A percentile compares a stretch with the other conserved stretches of the same genome.
These are phyloP conservation scores for Orthosia gracilis DNA, from an alignment of 2,888 invertebrate genomes.

Conservation along the genomic window DNA sequence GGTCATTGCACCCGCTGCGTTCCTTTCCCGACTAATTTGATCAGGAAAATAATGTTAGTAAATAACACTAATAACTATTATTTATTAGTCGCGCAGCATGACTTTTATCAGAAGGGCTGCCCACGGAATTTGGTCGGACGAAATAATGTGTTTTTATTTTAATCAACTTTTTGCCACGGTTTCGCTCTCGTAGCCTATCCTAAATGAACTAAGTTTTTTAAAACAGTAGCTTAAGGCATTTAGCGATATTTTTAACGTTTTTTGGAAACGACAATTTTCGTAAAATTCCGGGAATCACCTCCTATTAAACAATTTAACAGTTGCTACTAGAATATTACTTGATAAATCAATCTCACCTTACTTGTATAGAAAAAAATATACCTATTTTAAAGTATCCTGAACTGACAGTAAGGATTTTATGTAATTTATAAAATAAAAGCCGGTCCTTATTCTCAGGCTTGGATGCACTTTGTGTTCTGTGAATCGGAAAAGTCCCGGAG, in stretches of 20 bases:
- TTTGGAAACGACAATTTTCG: too few species aligned
- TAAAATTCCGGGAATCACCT: too few species aligned
- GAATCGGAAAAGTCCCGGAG: background rate
- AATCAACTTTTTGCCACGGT: too few species aligned
- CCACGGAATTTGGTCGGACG: background rate
- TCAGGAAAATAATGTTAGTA: conserved; percentile 24
- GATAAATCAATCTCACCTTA: background rate
- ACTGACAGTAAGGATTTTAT: background rate
- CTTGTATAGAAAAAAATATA: background rate
- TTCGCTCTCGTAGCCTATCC: too few species aligned
- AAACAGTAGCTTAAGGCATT: too few species aligned
- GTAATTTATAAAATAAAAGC: conserved; percentile 4
- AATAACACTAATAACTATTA: background rate
- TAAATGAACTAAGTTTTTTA: too few species aligned
- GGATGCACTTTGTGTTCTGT: conserved; percentile 1
- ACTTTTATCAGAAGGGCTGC: background rate
- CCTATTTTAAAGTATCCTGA: too few species aligned
- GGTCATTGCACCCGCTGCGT: conserved; percentile 57
- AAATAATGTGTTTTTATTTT: background rate
- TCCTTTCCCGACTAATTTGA: conserved; percentile 4
- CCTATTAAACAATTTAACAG: too few species aligned
- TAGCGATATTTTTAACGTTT: too few species aligned
- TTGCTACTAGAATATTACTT: background rate
- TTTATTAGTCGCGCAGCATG: background rate
- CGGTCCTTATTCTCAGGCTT: background rate